These are phyloP conservation scores for Bujurquina vittata DNA, from an alignment of 2,113 vertebrate genomes.

Conservation along the genomic window DNA sequence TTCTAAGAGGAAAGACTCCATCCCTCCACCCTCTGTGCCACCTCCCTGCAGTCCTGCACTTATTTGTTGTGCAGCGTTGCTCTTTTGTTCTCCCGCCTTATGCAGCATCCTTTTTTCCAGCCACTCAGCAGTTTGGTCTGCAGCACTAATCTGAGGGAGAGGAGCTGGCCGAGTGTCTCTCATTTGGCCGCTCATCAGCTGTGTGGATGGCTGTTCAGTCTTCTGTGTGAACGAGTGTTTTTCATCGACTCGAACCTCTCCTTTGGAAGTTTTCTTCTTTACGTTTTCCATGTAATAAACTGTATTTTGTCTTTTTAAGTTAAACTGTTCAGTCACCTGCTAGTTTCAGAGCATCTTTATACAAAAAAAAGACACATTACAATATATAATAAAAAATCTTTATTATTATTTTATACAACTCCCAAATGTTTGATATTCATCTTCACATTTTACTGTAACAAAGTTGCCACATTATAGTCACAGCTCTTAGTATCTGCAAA, in stretches of 20 bases:
- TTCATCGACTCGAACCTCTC: neutral
- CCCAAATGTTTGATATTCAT: neutral
- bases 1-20: neutral
- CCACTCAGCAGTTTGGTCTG: too few relatives aligned
- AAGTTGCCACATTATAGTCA: neutral
- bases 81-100: too few relatives aligned
- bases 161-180: neutral
- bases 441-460: constrained; percentile 2
- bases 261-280: neutral
- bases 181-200: neutral
- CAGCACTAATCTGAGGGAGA: too few relatives aligned
- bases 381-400: neutral
- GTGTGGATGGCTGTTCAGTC: neutral
- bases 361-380: neutral
- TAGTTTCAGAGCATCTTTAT: accelerated
- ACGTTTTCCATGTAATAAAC: neutral
- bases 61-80: neutral
- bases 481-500: neutral
- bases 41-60: neutral
- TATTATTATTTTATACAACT: neutral
- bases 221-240: neutral
- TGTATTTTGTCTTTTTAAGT: neutral
- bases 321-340: neutral
- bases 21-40: neutral
- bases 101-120: too few relatives aligned